Conservation (phyloP, 2,888 invertebrate species). For the Nomada hirtipes region DNA sequence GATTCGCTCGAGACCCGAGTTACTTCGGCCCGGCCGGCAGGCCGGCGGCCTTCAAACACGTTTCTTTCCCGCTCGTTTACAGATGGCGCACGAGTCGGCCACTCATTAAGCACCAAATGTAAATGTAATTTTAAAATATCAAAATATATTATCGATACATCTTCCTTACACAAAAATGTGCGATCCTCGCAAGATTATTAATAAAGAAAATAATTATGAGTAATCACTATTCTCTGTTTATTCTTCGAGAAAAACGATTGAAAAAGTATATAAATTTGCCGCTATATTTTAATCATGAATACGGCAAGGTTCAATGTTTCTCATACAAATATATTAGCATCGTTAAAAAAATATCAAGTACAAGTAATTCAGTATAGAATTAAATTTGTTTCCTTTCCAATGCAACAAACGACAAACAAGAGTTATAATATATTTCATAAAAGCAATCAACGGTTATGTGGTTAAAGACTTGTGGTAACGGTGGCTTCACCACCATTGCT, state of each 20-base stretch:
- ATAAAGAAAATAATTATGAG: not conserved
- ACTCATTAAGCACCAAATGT: not conserved
- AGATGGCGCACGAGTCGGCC: constrained; percentile 75
- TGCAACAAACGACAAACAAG: not conserved
- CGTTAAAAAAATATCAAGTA: not conserved
- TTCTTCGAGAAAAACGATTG: not conserved
- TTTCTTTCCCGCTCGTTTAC: constrained; percentile 83
- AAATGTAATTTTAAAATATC: constrained; percentile 33
- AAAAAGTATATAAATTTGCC: constrained; percentile 34
- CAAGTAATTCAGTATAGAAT: not conserved
- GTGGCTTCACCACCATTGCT: constrained; percentile 48
- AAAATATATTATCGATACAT: not conserved
- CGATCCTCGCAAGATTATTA: not conserved
- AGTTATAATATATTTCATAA: constrained; percentile 13
- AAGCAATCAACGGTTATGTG: constrained; percentile 30
- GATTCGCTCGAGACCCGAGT: constrained; percentile 74
- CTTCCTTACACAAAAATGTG: too few species aligned
- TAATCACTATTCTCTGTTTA: not conserved
- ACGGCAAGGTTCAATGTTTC: constrained; percentile 40
- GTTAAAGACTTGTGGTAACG: constrained; percentile 35
- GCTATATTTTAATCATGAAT: constrained; percentile 19
- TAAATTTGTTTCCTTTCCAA: not conserved
- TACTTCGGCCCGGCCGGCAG: constrained; percentile 68
- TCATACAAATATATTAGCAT: not conserved
- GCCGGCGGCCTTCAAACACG: constrained; percentile 82